phyloP scores from a whole-genome alignment of 2,797 vertebrate species.

The Onychomys torridus region DNA sequence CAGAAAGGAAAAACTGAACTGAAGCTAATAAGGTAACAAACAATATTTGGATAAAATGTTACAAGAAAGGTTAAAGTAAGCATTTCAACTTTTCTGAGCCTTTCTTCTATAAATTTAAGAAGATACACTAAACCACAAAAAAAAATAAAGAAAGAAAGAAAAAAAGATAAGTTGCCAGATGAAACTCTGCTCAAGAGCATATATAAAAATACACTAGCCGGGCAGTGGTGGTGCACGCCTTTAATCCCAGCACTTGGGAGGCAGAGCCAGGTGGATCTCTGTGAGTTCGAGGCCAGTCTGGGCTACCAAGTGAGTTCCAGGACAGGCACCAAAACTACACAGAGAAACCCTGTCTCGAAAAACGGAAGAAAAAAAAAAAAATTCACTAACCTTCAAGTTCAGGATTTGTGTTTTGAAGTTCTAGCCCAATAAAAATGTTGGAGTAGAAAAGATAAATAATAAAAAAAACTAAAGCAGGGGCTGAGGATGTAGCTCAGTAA shows the following conservation, averaged over 20 bases:
- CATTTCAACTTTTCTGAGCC: not conserved
- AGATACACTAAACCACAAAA: constrained; percentile 25
- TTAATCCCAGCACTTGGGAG: no score
- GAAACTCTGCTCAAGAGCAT: not conserved
- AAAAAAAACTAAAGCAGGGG: not conserved
- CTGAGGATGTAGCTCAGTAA: not conserved
- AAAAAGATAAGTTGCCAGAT: not conserved
- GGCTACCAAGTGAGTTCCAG: no score
- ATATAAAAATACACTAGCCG: constrained; percentile 43
- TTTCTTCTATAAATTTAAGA: constrained; percentile 37
- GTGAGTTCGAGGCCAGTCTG: no score
- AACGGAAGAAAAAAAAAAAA: no score
- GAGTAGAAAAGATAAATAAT: not conserved
- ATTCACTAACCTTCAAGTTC: constrained; percentile 7
- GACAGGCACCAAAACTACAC: no score
- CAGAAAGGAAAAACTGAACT: not conserved
- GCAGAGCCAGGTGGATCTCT: no score
- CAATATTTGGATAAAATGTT: not conserved
- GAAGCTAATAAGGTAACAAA: not conserved
- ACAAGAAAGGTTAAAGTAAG: constrained; percentile 42
- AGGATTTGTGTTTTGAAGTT: not conserved
- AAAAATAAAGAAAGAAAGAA: not conserved
- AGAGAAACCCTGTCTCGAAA: no score
- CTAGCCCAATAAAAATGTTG: constrained; percentile 13
- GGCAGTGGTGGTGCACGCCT: no score